Evolutionary conservation across 2,113 vertebrate genomes (phyloP).

Genomic region (Dicerorhinus sumatrensis): DNA sequence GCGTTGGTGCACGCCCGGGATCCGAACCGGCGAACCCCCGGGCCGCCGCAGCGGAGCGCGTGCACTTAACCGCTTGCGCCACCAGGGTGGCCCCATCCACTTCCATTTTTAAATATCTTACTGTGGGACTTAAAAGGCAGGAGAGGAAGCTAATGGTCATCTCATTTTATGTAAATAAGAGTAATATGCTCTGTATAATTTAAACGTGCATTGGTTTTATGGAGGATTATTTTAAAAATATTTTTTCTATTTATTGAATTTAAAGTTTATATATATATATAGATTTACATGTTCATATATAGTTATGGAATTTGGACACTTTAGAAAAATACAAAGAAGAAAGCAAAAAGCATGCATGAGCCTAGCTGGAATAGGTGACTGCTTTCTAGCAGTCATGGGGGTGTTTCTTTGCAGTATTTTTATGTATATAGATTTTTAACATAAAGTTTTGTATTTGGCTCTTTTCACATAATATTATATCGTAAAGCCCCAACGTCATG

Average conservation of each 20-base stretch:
- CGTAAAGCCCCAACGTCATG: neutral
- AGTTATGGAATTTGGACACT: neutral
- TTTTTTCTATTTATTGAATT: neutral
- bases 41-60: too few species aligned
- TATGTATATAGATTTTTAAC: neutral
- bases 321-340: neutral
- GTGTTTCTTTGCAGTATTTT: neutral
- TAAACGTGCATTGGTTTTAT: neutral
- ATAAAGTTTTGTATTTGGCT: neutral
- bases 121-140: neutral
- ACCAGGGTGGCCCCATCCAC: too few species aligned
- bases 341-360: neutral
- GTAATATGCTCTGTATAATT: neutral
- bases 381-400: neutral
- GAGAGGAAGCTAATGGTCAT: too few species aligned
- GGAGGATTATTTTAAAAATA: neutral
- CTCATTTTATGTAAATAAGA: neutral
- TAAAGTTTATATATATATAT: neutral
- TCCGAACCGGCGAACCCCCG: too few species aligned
- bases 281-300: neutral
- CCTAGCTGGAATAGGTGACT: neutral
- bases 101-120: neutral
- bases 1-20: too few species aligned
- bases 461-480: neutral
- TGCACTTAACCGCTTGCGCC: too few species aligned